These are phyloP conservation scores for Tiliqua scincoides DNA, from an alignment of 2,113 vertebrate genomes.

Conservation along the genomic window DNA sequence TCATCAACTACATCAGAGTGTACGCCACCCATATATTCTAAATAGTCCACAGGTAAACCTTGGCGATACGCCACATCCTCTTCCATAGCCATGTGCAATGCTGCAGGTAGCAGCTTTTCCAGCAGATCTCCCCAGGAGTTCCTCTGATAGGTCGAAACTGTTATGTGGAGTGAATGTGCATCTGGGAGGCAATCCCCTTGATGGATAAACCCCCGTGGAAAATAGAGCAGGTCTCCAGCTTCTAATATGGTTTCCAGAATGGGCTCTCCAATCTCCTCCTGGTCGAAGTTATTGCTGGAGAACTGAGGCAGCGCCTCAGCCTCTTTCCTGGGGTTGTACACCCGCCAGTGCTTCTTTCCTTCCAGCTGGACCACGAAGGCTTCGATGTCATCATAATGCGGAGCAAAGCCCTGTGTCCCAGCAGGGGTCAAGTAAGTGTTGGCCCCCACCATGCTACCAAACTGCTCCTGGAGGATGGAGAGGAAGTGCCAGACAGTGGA, in stretches of 20 bases:
- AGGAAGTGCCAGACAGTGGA: constrained; percentile 88
- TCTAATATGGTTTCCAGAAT: constrained; percentile 90
- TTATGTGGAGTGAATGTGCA: constrained; percentile 91
- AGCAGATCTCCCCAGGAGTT: constrained; percentile 95
- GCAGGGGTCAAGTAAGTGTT: constrained; percentile 94
- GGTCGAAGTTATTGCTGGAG: constrained; percentile 83
- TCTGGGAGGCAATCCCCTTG: constrained; percentile 90
- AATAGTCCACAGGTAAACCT: constrained; percentile 90
- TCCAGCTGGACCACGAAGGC: constrained; percentile 96
- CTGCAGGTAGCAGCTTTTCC: constrained; percentile 87
- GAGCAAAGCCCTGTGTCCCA: constrained; percentile 93
- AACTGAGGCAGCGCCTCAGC: constrained; percentile 70
- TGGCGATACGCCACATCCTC: constrained; percentile 91
- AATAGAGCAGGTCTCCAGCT: constrained; percentile 93
- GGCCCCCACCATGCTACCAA: constrained; percentile 94
- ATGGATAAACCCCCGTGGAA: constrained; percentile 95
- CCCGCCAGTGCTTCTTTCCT: constrained; percentile 93
- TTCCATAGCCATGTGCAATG: constrained; percentile 90
- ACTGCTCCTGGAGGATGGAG: constrained; percentile 92
- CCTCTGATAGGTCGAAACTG: constrained; percentile 92
- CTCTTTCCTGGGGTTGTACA: constrained; percentile 86
- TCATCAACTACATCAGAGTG: constrained; percentile 87
- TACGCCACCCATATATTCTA: constrained; percentile 92
- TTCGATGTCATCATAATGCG: constrained; percentile 98
- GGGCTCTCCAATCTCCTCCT: constrained; percentile 85